Conservation (phyloP, 37 sponge, comb jelly and placozoan genomes). For the Trichoplax adhaerens region DNA sequence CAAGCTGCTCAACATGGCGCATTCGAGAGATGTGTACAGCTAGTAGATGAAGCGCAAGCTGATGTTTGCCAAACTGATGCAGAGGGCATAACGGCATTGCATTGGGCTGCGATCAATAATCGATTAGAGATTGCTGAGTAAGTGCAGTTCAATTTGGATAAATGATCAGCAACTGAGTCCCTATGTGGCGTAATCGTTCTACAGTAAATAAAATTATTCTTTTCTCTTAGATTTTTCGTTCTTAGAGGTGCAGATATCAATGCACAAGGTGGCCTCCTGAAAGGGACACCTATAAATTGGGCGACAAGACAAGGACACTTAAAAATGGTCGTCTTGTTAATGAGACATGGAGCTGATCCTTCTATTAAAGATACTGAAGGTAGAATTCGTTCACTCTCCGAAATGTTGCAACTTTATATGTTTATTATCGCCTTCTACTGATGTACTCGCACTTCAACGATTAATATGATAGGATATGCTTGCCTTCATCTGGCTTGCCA, state of each 20-base stretch:
- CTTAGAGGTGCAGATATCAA: slow-evolving; percentile 80
- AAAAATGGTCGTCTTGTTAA: slow-evolving; percentile 63
- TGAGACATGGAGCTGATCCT: slow-evolving; percentile 62
- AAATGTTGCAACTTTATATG: neutral
- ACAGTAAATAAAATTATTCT: neutral
- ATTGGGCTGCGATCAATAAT: slow-evolving; percentile 98
- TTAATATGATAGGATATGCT: neutral
- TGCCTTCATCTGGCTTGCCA: slow-evolving; percentile 77
- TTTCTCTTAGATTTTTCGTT: slow-evolving; percentile 41
- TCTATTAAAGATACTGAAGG: slow-evolving; percentile 62
- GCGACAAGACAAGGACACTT: slow-evolving; percentile 82
- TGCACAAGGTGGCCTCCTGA: slow-evolving; percentile 70
- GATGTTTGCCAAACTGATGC: slow-evolving; percentile 44
- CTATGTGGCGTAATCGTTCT: neutral
- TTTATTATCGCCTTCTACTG: no score
- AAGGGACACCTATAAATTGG: slow-evolving; percentile 80
- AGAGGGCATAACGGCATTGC: slow-evolving; percentile 69
- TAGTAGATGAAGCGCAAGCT: slow-evolving; percentile 51
- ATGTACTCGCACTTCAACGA: no score
- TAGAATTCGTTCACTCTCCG: neutral
- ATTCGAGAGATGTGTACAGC: slow-evolving; percentile 47
- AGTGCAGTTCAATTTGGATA: neutral
- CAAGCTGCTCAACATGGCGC: slow-evolving; percentile 81
- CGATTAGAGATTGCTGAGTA: slow-evolving; percentile 36
- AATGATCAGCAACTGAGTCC: slow-evolving; percentile 20